These are phyloP conservation scores for Chloropsis hardwickii DNA, from an alignment of 2,113 vertebrate species.

Conservation along the genomic window DNA sequence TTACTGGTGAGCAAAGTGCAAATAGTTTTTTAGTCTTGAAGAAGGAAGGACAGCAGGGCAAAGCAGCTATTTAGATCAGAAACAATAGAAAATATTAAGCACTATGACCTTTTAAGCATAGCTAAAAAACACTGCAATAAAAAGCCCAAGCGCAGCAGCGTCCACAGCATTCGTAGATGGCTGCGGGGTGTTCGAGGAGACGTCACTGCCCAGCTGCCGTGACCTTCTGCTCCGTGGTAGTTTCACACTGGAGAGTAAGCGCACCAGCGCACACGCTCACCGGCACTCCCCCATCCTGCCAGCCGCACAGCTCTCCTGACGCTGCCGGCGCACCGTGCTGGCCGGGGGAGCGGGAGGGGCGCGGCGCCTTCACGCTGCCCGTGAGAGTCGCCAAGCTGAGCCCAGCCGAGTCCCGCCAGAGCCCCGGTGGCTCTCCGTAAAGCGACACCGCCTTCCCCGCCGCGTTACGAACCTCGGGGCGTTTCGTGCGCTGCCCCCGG, in stretches of 20 bases:
- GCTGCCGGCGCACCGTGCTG: fast-evolving
- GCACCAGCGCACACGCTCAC: fast-evolving
- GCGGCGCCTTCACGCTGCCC: background rate
- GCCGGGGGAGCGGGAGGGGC: fast-evolving
- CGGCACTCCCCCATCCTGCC: fast-evolving
- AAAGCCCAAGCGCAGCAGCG: fast-evolving
- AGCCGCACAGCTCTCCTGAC: fast-evolving
- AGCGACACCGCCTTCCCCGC: fast-evolving
- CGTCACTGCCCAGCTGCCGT: fast-evolving
- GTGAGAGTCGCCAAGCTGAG: fast-evolving
- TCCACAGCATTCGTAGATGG: fast-evolving
- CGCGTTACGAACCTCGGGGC: fast-evolving
- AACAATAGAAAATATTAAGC: fast-evolving
- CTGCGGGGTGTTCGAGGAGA: background rate
- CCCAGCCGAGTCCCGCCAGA: too few relatives aligned
- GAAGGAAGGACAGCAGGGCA: fast-evolving
- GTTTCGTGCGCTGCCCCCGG: fast-evolving
- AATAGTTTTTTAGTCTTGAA: background rate
- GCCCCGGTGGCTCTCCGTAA: background rate
- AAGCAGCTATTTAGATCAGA: fast-evolving
- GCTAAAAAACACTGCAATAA: background rate
- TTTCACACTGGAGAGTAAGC: fast-evolving
- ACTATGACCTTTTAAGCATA: fast-evolving
- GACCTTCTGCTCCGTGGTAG: fast-evolving
- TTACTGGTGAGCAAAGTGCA: fast-evolving